Percentiles rank a stretch among this genome's conserved stretches.
Evolutionary conservation across 2,888 invertebrate genomes (phyloP).

Genomic region (Lepidochrysops patricia): DNA sequence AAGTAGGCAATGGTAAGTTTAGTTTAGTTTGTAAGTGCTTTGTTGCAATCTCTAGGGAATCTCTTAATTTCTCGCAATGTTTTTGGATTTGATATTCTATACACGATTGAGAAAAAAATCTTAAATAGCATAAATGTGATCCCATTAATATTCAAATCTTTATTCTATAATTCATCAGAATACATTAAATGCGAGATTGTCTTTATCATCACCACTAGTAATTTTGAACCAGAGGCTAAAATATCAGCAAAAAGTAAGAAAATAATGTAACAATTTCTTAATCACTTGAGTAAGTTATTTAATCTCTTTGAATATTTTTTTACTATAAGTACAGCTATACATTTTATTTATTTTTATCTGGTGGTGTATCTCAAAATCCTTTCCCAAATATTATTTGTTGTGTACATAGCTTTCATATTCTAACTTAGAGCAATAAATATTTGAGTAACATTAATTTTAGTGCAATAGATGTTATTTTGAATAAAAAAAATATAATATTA

Average conservation of each 20-base stretch:
- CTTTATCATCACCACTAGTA: conserved; percentile 1
- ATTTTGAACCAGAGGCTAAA: conserved; percentile 8
- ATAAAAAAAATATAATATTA: conserved; percentile 49
- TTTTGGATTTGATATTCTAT: conserved; percentile 3
- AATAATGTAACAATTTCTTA: neutral
- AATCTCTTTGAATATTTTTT: neutral
- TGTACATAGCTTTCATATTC: conserved; percentile 43
- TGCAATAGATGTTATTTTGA: conserved; percentile 69
- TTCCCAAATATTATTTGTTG: conserved; percentile 31
- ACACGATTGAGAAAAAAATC: neutral
- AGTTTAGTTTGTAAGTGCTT: conserved; percentile 38
- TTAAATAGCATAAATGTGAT: neutral
- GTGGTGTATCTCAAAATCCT: conserved; percentile 19
- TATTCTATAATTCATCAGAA: neutral
- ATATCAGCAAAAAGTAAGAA: neutral
- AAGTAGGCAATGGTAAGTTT: conserved; percentile 31
- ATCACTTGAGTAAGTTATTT: neutral
- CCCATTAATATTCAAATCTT: neutral
- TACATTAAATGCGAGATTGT: neutral
- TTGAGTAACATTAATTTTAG: conserved; percentile 45
- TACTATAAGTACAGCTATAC: neutral
- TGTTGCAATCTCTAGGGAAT: conserved; percentile 62
- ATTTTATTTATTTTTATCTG: conserved; percentile 9
- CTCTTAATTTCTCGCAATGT: conserved; percentile 34
- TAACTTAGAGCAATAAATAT: conserved; percentile 57